These are phyloP conservation scores for Aelia acuminata DNA, from an alignment of 2,888 invertebrate species.

Conservation along the genomic window DNA sequence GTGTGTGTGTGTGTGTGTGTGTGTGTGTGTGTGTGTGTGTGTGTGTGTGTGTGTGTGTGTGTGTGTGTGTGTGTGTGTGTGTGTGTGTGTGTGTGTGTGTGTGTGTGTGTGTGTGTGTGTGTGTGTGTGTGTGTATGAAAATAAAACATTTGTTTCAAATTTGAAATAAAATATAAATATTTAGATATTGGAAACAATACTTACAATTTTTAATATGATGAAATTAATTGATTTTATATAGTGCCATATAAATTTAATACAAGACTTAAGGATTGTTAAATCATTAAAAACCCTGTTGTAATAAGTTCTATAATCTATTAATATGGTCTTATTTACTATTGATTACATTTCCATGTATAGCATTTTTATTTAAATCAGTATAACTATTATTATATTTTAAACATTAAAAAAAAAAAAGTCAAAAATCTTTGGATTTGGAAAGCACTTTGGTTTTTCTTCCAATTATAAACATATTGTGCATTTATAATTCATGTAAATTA, in stretches of 20 bases:
- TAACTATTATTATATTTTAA: conserved; percentile 44
- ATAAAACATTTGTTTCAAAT: too few relatives aligned
- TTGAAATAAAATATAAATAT: neutral
- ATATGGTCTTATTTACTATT: conserved; percentile 50
- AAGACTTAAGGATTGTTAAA: conserved; percentile 24
- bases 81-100: too few relatives aligned
- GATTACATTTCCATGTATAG: conserved; percentile 36
- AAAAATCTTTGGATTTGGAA: conserved; percentile 35
- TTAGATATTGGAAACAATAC: neutral
- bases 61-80: too few relatives aligned
- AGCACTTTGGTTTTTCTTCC: conserved; percentile 46
- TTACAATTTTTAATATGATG: neutral
- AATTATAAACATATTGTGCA: conserved; percentile 36
- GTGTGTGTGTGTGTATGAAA: too few relatives aligned
- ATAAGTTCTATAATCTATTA: conserved; percentile 35
- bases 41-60: too few relatives aligned
- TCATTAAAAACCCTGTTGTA: conserved; percentile 19
- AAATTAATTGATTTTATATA: conserved; percentile 13
- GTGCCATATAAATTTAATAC: conserved; percentile 2
- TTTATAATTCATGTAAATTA: conserved; percentile 43
- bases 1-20: too few relatives aligned
- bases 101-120: too few relatives aligned
- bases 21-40: too few relatives aligned
- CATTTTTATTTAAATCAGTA: conserved; percentile 29
- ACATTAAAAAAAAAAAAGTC: conserved; percentile 20